phyloP scores from a whole-genome alignment of 53 echinoderm and acorn worm genomes.

The Pentamera pediparva region DNA sequence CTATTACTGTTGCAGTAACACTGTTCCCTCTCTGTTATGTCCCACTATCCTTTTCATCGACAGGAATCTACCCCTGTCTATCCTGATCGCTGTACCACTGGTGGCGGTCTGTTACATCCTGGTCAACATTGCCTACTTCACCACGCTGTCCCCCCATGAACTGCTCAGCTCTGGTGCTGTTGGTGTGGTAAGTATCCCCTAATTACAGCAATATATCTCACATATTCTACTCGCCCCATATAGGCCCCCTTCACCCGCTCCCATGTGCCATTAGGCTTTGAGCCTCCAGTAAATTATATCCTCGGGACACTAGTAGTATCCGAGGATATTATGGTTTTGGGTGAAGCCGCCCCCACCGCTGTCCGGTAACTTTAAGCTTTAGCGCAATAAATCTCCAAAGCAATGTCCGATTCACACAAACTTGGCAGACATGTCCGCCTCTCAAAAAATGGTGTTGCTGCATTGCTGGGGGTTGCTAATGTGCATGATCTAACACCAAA shows the following conservation, averaged over 20 bases:
- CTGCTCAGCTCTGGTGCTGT: conserved; percentile 82
- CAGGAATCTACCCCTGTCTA: conserved; percentile 90
- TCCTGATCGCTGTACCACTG: conserved; percentile 83
- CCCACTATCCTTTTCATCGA: not conserved
- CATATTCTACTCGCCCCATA: not conserved
- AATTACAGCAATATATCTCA: not conserved
- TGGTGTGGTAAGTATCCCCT: conserved; percentile 70
- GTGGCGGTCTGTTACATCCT: conserved; percentile 76
- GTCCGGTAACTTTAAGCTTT: no score
- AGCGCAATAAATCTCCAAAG: no score
- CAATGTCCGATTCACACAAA: no score
- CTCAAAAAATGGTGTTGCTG: no score
- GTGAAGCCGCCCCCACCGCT: not conserved
- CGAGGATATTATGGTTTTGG: not conserved
- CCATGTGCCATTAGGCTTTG: not conserved
- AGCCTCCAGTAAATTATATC: not conserved
- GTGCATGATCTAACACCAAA: no score
- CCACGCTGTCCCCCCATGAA: conserved; percentile 86
- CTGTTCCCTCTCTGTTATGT: no score
- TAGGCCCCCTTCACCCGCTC: not conserved
- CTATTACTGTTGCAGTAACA: no score
- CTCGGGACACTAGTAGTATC: not conserved
- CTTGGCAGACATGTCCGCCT: no score
- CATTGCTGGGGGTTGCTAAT: no score
- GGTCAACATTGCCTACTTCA: conserved; percentile 91